Base-by-base conservation (phyloP, 1,140 invertebrate genomes). In the Drosophila pachea region DNA sequence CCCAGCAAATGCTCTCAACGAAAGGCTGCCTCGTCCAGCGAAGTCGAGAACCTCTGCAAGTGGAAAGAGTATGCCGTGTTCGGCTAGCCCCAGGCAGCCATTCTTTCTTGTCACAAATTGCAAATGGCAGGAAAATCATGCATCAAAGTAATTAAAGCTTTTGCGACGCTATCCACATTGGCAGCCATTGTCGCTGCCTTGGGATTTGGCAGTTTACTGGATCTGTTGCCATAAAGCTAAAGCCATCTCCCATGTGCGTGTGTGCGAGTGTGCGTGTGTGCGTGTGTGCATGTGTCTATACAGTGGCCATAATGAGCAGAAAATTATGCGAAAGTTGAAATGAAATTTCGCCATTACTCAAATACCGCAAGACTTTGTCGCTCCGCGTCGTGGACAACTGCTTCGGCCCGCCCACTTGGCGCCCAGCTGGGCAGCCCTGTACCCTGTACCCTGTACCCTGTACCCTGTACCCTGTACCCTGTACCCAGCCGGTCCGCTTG, bases 251-350 rank as follows among this genome's bases (percentile, higher is more conserved):
- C 12, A 14, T 52, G 59, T 43, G 48, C 16, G 14, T 36, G 31
- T 52, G 29, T 45, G 40, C 40, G 5, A 5, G 7, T 42, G 7
- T 6, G 14, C 6, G 36, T 62, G 6, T 49, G 22, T 7, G 36
- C 9, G 29, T 52, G 32, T 12, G 50, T 42, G 33, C 22, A 33
- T 58, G 53, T 22, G 35, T 29, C 40, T 42, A 60, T 48, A 31
- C 50, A 40, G 43, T 47, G 22, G 43, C 53, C 66, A 84, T 84
- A 84, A 84, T 84, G 71, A 84, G 81, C 76, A 84, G 70, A 79
- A 79, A 79, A 84, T 86, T 84, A 84, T 84, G 73, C 81, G 86
- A 86, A 84, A 86, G 79, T 84, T 81, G 49, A 84, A 84, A 86
- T 84, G 67, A 84, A 86, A 84, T 86, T 84, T 74, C 56, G 12